These are phyloP conservation scores for Epizoanthus fatuus DNA, from an alignment of 92 coral and sea anemone genomes.

Conservation along the genomic window DNA sequence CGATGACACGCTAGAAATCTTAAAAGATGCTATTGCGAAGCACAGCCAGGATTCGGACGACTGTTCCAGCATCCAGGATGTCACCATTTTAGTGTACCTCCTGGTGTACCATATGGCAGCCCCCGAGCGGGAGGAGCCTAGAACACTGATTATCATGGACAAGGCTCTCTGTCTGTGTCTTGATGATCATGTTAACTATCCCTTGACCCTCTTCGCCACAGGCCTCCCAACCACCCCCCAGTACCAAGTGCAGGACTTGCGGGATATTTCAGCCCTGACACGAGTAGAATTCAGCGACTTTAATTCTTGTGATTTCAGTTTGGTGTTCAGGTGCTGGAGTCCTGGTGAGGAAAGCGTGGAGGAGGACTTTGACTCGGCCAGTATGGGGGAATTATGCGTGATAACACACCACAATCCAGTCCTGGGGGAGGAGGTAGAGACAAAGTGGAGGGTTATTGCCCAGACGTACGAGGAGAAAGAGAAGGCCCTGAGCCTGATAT, in stretches of 20 bases:
- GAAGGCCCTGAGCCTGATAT: slow-evolving; percentile 90
- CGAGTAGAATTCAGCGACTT: slow-evolving; percentile 98
- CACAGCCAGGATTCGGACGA: slow-evolving; percentile 81
- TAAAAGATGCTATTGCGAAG: slow-evolving; percentile 85
- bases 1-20: slow-evolving; percentile 92
- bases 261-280: slow-evolving; percentile 86
- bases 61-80: slow-evolving; percentile 72
- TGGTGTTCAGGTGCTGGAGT: slow-evolving; percentile 79
- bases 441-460: slow-evolving; percentile 89
- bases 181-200: slow-evolving; percentile 97
- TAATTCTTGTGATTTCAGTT: slow-evolving; percentile 90
- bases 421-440: slow-evolving; percentile 57
- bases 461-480: slow-evolving; percentile 99
- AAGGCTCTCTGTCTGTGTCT: slow-evolving; percentile 85
- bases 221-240: slow-evolving; percentile 96
- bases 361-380: slow-evolving; percentile 89
- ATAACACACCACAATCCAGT: slow-evolving; percentile 70
- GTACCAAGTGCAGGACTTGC: slow-evolving; percentile 88
- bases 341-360: slow-evolving; percentile 62
- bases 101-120: slow-evolving; percentile 82
- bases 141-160: slow-evolving; percentile 91
- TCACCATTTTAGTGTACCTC: slow-evolving; percentile 85
- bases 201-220: slow-evolving; percentile 95
- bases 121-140: slow-evolving; percentile 78
- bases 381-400: slow-evolving; percentile 90